phyloP scores from a whole-genome alignment of 2,113 vertebrate genomes.

The Heterotis niloticus region DNA sequence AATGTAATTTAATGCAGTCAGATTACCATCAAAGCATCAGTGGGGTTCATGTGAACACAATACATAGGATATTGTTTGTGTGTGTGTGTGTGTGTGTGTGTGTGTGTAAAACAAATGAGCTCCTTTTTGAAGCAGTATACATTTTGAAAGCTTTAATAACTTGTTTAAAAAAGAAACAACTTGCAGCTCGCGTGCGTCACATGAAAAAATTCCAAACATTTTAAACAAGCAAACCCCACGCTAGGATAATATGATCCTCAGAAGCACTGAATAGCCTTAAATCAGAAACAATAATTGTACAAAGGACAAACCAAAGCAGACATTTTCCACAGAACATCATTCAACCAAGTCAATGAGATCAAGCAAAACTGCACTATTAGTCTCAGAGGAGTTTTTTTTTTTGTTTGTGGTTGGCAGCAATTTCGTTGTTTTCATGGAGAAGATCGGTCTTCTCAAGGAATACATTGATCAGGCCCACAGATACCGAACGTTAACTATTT shows the following conservation, averaged over 20 bases:
- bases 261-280: slow-evolving; percentile 15
- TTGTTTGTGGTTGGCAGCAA: not conserved
- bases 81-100: not conserved
- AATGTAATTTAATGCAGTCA: no score
- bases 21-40: no score
- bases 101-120: not conserved
- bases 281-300: slow-evolving; percentile 22
- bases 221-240: slow-evolving; percentile 16
- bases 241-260: slow-evolving; percentile 14
- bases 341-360: slow-evolving; percentile 26
- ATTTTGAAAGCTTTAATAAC: slow-evolving; percentile 36
- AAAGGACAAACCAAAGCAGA: slow-evolving; percentile 14
- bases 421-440: slow-evolving; percentile 4
- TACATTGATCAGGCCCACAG: slow-evolving; percentile 25
- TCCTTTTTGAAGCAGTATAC: slow-evolving; percentile 11
- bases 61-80: not conserved
- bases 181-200: not conserved
- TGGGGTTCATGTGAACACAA: no score
- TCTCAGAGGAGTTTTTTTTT: slow-evolving; percentile 8
- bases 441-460: slow-evolving; percentile 12
- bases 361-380: slow-evolving; percentile 13
- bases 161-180: slow-evolving; percentile 29
- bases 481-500: slow-evolving; percentile 25
- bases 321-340: slow-evolving; percentile 33
- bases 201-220: slow-evolving; percentile 9